A percentile compares a stretch with the other conserved stretches of the same genome.
These are phyloP conservation scores for Meloidogyne floridensis DNA, from an alignment of 1,140 invertebrate species.

Conservation along the genomic window DNA sequence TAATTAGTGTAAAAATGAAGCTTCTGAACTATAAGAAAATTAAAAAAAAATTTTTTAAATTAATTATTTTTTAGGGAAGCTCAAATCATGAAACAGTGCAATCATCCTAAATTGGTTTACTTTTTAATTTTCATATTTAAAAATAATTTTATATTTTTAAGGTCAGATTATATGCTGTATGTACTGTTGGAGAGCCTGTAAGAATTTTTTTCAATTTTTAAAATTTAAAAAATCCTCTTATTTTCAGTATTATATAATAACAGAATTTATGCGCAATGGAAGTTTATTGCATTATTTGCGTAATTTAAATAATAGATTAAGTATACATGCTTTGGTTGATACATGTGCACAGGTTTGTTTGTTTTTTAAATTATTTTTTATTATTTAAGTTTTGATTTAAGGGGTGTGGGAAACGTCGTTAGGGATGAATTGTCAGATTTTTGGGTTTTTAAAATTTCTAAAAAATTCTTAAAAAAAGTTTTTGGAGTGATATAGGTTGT, in stretches of 20 bases:
- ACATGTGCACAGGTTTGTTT: slow-evolving; percentile 82
- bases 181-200: slow-evolving; percentile 83
- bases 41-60: neutral
- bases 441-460: slow-evolving; percentile 76
- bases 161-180: slow-evolving; percentile 84
- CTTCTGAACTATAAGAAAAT: neutral
- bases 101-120: slow-evolving; percentile 85
- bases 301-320: slow-evolving; percentile 72
- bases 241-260: slow-evolving; percentile 64
- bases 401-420: neutral
- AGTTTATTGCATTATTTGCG: slow-evolving; percentile 86
- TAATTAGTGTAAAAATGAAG: too few relatives aligned
- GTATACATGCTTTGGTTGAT: slow-evolving; percentile 87
- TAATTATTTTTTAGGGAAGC: slow-evolving; percentile 74
- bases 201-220: neutral
- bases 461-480: too few relatives aligned
- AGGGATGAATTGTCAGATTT: neutral
- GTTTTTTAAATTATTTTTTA: slow-evolving; percentile 16
- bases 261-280: slow-evolving; percentile 93
- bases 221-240: neutral
- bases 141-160: neutral
- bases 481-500: too few relatives aligned
- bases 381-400: neutral
- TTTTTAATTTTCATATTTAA: neutral
- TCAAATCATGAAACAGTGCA: slow-evolving; percentile 95